A percentile compares a stretch with the other conserved stretches of the same genome.
Evolutionary conservation across 2,888 invertebrate species (phyloP).

Genomic region (Pseudococcus viburni): DNA sequence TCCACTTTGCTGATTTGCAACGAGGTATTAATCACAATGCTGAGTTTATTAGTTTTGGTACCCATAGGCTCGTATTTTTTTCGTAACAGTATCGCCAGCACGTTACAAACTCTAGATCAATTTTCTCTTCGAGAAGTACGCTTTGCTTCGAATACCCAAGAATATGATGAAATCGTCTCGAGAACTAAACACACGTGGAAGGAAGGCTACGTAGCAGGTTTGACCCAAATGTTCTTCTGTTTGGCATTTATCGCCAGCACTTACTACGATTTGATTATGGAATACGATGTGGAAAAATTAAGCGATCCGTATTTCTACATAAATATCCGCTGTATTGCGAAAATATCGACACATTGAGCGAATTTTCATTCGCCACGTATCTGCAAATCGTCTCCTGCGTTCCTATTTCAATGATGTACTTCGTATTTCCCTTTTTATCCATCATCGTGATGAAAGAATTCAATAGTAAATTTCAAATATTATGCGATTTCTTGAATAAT

Average conservation of each 20-base stretch:
- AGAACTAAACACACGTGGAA: neutral
- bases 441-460: neutral
- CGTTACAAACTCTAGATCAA: neutral
- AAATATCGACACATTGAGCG: neutral
- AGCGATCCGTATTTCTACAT: neutral
- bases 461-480: conserved; percentile 6
- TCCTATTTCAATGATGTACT: neutral
- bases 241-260: neutral
- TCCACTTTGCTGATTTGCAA: neutral
- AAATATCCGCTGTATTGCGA: conserved; percentile 21
- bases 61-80: neutral
- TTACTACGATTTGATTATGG: neutral
- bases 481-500: neutral
- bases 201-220: neutral
- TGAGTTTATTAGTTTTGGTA: neutral
- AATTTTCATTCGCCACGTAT: neutral
- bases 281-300: neutral
- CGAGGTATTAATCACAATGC: neutral
- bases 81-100: neutral
- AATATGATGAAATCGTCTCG: neutral
- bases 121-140: neutral
- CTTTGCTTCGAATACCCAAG: too few relatives aligned
- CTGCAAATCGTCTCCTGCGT: neutral
- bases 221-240: neutral
- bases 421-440: neutral